Base-by-base conservation (phyloP, 2,113 vertebrate species). In the Drymodes brunneopygia region DNA sequence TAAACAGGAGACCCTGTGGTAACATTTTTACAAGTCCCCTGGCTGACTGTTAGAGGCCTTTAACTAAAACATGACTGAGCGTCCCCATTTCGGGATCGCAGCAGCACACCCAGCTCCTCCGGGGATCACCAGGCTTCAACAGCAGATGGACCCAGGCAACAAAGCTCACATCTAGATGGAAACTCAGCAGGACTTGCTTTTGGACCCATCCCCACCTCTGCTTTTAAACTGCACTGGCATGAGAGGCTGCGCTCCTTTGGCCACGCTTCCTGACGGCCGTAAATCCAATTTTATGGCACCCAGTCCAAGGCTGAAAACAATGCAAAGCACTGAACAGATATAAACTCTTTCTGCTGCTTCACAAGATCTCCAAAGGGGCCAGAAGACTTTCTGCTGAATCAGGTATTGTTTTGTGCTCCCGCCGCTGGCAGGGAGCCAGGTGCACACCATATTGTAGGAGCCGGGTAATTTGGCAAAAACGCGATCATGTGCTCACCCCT, bases 381-480 rank as follows among this genome's bases (percentile, higher is more conserved):
- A 81, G 83, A 90, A 92, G 83, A 78, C 65, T 90, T 95, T 96
- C 72, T 97, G 96, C 96, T 97, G 95, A 97, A 81, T 96, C 96
- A 97, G 95, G 92, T 93, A 58, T 81, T 94, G 92, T 93, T 93
- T 64, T 94, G 82, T 92, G 75, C 72, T 95, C 80, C 90, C 1
- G 8, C 54, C 0, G 0, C 81, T 96, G 95, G 95, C 81, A 0
- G 71, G 74, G 75, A 90, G 93, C 95, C 96, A 97, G 91, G 65
- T 58, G 67, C 56, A 47, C 92, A 93, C 96, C 94, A 93, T 94
- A 96, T 92, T 93, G 91, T 88, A 86, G 7, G 38, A 95, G 88
- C 92, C 0, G 88, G 92, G 72, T 94, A 96, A 95, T 97, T 96
- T 96, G 96, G 94, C 96, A 97, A 95, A 95, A 85, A 54, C 0